Evolutionary conservation across 2,113 vertebrate species (phyloP).

Genomic region (Eptatretus burgeri): DNA sequence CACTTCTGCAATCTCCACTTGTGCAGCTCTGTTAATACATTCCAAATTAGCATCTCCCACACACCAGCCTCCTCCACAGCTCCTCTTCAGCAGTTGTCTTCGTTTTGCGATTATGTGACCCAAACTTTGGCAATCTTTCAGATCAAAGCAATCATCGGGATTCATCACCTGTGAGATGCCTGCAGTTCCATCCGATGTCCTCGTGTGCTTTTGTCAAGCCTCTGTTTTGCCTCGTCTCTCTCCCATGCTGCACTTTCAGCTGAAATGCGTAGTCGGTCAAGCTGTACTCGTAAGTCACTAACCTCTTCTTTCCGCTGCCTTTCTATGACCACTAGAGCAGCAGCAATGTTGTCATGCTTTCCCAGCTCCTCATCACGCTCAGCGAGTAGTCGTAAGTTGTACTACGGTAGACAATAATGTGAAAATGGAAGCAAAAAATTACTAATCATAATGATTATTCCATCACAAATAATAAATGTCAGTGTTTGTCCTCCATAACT

Average conservation of each 20-base stretch:
- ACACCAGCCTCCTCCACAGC: no score
- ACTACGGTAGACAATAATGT: constrained; percentile 7
- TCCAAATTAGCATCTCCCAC: neutral
- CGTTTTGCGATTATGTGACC: neutral
- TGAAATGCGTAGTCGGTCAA: constrained; percentile 18
- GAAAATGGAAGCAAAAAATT: no score
- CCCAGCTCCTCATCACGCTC: constrained; percentile 31
- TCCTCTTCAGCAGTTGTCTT: neutral
- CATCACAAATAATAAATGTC: no score
- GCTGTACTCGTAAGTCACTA: constrained; percentile 21
- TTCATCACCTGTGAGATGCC: constrained; percentile 20
- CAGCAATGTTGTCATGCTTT: constrained; percentile 16
- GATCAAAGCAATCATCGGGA: neutral
- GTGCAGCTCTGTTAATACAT: neutral
- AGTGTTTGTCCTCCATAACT: no score
- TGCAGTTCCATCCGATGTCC: constrained; percentile 22
- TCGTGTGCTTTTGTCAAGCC: constrained; percentile 12
- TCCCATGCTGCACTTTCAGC: constrained; percentile 14
- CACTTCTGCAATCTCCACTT: neutral
- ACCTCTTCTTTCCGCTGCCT: constrained; percentile 19
- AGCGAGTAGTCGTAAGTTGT: constrained; percentile 27
- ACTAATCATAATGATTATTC: no score
- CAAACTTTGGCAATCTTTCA: neutral
- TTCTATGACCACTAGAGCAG: constrained; percentile 15
- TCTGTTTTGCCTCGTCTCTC: constrained; percentile 14